These are phyloP conservation scores for Drosophila eohydei DNA, from an alignment of 2,888 invertebrate genomes.

Conservation along the genomic window DNA sequence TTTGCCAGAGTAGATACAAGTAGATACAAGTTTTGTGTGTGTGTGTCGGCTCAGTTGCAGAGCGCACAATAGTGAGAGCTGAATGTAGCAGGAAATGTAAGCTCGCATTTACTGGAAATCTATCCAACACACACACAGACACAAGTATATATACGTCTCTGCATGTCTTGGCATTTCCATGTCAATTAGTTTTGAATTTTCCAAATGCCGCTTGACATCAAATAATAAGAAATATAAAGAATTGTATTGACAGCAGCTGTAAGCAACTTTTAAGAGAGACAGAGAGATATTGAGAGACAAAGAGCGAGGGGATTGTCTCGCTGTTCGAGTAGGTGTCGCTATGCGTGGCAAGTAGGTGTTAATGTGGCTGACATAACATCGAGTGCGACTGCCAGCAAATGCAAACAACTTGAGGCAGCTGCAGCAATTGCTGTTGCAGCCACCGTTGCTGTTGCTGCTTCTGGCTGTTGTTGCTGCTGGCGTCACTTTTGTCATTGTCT, in stretches of 20 bases:
- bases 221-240: conserved; percentile 49
- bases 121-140: conserved; percentile 11
- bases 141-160: conserved; percentile 6
- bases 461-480: conserved; percentile 11
- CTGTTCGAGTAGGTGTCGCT: neutral
- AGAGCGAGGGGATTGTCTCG: neutral
- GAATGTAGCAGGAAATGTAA: conserved; percentile 67
- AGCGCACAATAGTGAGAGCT: conserved; percentile 53
- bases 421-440: conserved; percentile 15
- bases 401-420: conserved; percentile 61
- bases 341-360: conserved; percentile 23
- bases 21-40: conserved; percentile 40
- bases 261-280: conserved; percentile 1
- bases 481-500: conserved; percentile 44
- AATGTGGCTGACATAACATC: conserved; percentile 46
- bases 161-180: conserved; percentile 53
- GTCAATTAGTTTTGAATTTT: conserved; percentile 72
- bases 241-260: conserved; percentile 44
- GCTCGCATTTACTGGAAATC: conserved; percentile 29
- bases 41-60: conserved; percentile 23
- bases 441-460: neutral
- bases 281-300: neutral
- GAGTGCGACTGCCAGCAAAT: conserved; percentile 50
- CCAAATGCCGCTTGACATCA: conserved; percentile 57
- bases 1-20: conserved; percentile 47